Base-by-base conservation (phyloP, 2,113 vertebrate genomes). In the Dinomys branickii region DNA sequence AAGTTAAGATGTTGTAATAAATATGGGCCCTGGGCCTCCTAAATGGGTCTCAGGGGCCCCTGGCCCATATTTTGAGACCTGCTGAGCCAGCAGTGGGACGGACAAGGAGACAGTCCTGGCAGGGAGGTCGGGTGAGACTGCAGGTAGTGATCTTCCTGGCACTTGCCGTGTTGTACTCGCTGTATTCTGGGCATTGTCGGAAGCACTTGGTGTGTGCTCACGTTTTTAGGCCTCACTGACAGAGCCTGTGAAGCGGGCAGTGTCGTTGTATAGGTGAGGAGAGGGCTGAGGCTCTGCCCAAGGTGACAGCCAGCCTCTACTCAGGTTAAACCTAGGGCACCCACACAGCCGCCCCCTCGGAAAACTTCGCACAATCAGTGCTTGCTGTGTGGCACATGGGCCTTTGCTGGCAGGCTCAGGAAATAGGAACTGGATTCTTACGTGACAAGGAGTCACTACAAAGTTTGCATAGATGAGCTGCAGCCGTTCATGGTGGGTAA, bases 101-200 rank as follows among this genome's bases (percentile, higher is more conserved):
- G 33, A 19, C 73, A 38, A n/a, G 52, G 59, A 35, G 22, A 12
- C 3, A 28, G n/a, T 38, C 26, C 71, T 28, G 13, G 20, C 10
- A 13, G 59, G 5, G 4, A 30, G 84, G 28, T 33, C 9, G 65
- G 63, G 5, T 24, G 11, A 20, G 38, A 7, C 50, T 47, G 41
- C 44, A 84, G 30, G 7, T 33, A 7, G 9, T 19, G 26, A 28
- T 7, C 9, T 2, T 14, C 12, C 4, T 1, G 0, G 19, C 0
- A 1, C 38, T 73, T 16, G 2, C 26, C 2, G 17, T 9, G 35
- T 9, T 13, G 41, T 13, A 20, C 52, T 30, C 12, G 50, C 35
- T 35, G 0, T 50, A 24, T 26, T 52, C 16, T 12, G 0, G 38
- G 33, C 14, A 9, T 30, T 5, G 19, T 17, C 11, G 33, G 26